Percentiles rank a stretch among this genome's conserved stretches.
Conservation (phyloP, 2,113 vertebrate genomes). For the Thunnus thynnus region DNA sequence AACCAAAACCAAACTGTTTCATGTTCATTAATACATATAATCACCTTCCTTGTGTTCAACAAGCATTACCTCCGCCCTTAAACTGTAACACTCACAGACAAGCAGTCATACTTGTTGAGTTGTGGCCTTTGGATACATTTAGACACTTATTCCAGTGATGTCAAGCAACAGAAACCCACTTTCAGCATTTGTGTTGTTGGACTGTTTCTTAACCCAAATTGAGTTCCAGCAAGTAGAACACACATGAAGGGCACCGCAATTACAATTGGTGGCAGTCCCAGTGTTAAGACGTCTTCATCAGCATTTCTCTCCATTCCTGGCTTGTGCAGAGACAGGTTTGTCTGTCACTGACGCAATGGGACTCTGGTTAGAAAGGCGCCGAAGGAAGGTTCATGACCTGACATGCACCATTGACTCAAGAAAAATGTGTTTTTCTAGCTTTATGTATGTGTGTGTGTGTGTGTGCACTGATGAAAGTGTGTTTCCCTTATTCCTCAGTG, state of each 20-base stretch:
- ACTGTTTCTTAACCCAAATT: conserved; percentile 16
- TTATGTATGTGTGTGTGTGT: conserved; percentile 19
- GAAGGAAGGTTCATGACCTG: conserved; percentile 58
- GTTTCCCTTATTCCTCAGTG: conserved; percentile 34
- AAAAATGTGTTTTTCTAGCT: conserved; percentile 58
- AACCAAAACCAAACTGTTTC: neutral
- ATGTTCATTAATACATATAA: neutral
- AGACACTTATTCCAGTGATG: conserved; percentile 42
- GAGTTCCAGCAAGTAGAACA: conserved; percentile 28
- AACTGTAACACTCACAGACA: neutral
- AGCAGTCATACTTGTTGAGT: conserved; percentile 19
- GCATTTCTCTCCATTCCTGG: conserved; percentile 48
- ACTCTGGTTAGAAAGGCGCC: conserved; percentile 42
- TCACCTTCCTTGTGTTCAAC: neutral
- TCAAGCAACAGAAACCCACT: conserved; percentile 26
- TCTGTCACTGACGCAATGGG: conserved; percentile 54
- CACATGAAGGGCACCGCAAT: conserved; percentile 47
- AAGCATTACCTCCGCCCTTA: neutral
- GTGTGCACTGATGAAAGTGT: conserved; percentile 25
- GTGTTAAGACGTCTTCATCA: conserved; percentile 42
- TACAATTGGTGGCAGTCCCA: conserved; percentile 24
- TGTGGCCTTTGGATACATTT: conserved; percentile 16
- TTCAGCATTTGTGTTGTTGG: conserved; percentile 6
- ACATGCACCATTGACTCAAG: conserved; percentile 60
- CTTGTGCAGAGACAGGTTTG: conserved; percentile 39